phyloP scores from a whole-genome alignment of 2,797 vertebrate genomes.

The Eulemur mongoz region DNA sequence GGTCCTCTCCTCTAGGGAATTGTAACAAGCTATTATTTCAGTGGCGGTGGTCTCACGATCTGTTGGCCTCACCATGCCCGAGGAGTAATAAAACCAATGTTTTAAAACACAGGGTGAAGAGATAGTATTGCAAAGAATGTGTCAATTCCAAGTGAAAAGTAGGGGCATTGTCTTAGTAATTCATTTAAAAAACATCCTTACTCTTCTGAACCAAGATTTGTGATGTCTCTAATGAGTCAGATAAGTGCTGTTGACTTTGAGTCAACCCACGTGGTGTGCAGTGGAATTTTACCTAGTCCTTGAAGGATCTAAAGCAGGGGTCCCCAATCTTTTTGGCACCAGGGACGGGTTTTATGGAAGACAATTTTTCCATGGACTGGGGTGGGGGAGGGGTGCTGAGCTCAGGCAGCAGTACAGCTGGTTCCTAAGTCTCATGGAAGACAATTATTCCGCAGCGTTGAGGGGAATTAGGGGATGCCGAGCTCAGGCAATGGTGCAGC shows the following conservation, averaged over 20 bases:
- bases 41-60: neutral
- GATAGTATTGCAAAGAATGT: neutral
- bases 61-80: neutral
- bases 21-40: neutral
- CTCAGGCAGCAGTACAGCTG: too few species aligned
- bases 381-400: too few species aligned
- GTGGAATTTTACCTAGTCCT: neutral
- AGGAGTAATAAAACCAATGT: neutral
- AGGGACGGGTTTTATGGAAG: too few species aligned
- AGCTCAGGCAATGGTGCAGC: too few species aligned
- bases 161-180: neutral
- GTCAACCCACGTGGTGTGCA: neutral
- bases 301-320: neutral
- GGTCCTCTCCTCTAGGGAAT: neutral
- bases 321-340: neutral
- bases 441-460: too few species aligned
- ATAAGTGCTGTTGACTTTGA: neutral
- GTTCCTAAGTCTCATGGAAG: too few species aligned
- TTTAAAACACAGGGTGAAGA: neutral
- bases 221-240: neutral
- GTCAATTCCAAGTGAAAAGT: neutral
- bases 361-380: too few species aligned
- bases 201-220: neutral
- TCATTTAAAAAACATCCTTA: neutral
- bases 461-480: too few species aligned